Percentiles rank a stretch among this genome's conserved stretches.
These are phyloP conservation scores for Rallus limicola DNA, from an alignment of 2,113 vertebrate genomes.

Conservation along the genomic window DNA sequence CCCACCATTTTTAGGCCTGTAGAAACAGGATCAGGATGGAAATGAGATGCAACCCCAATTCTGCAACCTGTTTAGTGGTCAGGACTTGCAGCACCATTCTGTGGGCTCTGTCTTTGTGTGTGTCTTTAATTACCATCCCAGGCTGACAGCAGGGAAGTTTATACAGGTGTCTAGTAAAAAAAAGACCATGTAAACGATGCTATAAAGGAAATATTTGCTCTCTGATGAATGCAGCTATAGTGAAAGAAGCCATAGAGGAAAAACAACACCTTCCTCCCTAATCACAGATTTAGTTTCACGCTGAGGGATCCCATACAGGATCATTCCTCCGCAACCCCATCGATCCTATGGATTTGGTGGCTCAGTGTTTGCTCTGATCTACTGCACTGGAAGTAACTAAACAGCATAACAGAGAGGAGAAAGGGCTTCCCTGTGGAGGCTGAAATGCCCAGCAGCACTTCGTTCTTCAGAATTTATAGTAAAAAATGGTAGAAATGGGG, in stretches of 20 bases:
- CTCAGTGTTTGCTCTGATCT: neutral
- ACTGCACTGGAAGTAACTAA: neutral
- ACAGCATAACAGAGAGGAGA: neutral
- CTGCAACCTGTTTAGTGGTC: neutral
- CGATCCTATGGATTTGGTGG: neutral
- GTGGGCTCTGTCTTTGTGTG: neutral
- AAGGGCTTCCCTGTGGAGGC: neutral
- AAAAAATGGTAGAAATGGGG: neutral
- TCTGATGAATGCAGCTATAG: neutral
- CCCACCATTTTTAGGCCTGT: slow-evolving; percentile 92
- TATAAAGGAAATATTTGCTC: neutral
- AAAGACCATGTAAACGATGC: neutral
- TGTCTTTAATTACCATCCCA: neutral
- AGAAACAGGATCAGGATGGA: neutral
- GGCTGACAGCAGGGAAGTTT: neutral
- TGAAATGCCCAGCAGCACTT: neutral
- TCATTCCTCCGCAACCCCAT: neutral
- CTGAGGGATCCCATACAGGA: neutral
- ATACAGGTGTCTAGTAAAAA: neutral
- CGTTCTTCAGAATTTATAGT: neutral
- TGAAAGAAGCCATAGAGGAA: neutral
- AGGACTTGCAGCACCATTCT: neutral
- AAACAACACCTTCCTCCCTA: neutral
- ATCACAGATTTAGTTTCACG: neutral
- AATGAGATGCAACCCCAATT: neutral